Evolutionary conservation across 1,140 invertebrate genomes (phyloP), one percentile per base, ranked within the genome.

Genomic region (Diplogasteroides magnus): DNA sequence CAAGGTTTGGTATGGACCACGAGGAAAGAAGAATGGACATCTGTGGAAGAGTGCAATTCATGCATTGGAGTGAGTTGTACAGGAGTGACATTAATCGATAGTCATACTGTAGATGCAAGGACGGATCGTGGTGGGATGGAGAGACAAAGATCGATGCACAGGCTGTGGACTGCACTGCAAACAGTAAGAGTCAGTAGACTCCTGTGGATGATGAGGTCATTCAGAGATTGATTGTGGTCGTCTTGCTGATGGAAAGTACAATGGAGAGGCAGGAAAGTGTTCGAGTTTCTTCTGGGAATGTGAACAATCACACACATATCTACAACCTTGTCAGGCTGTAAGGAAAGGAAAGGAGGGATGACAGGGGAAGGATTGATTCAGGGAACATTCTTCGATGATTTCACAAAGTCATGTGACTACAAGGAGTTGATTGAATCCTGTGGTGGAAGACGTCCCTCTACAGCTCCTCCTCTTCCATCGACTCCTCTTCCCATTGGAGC

Each of bases 221-320:
- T 63, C 61, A 68, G 66, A 19, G 23, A 48, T 56, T 13, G 66
- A 68, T 27, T 68, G 66, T 64, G 6, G 15, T 25, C 26, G 6
- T 0, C 14, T 19, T 13, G 66, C 3, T 3, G 66, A 68, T 37
- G 56, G 57, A 6, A 56, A 29, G 25, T 68, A 28, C 57, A 23
- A 31, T 27, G 66, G 26, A 1, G 0, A 15, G 19, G 15, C 31
- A n/a, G 56, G 14, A 19, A 64, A 25, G 25, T 68, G 66, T 31
- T 28, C 66, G 3, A 29, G n/a, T 27, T 63, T 65, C 66, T 68
- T 68, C 66, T 68, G 57, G 61, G 28, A 68, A 27, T 68, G 66
- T 28, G 64, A 31, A 31, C 32, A 66, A 19, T 60, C 27, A 14
- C 23, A 11, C 13, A 14, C 28, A 31, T 66, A 60, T 48, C 57